Conservation (phyloP, 2,888 invertebrate genomes). For the Neoitamus cyanurus region DNA sequence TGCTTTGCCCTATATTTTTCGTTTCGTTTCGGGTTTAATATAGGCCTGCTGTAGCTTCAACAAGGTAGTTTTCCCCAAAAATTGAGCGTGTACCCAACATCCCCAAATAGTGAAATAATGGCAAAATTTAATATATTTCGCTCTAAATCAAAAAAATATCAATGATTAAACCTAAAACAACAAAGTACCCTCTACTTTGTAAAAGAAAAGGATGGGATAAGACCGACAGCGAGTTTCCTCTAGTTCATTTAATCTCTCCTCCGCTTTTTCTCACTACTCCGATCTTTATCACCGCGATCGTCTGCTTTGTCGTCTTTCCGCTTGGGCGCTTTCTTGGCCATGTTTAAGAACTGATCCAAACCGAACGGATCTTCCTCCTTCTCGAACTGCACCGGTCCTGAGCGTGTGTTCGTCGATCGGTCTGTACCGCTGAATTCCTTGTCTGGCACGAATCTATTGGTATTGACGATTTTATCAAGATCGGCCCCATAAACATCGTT, state of each 20-base stretch:
- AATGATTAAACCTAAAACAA: not conserved
- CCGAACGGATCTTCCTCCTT: constrained; percentile 93
- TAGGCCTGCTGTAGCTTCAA: too few species aligned
- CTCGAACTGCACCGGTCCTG: constrained; percentile 97
- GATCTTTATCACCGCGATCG: constrained; percentile 60
- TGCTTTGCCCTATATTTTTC: too few species aligned
- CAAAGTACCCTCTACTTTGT: not conserved
- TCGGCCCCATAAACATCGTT: constrained; percentile 93
- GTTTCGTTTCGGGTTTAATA: too few species aligned
- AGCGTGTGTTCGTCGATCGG: constrained; percentile 74
- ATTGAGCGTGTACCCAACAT: too few species aligned
- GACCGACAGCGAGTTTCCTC: not conserved
- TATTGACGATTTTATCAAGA: constrained; percentile 87
- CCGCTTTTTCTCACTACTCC: constrained; percentile 66
- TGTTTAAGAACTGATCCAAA: constrained; percentile 96
- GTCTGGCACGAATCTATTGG: constrained; percentile 96
- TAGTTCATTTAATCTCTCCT: constrained; percentile 62
- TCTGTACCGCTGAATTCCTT: constrained; percentile 96
- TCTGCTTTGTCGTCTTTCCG: constrained; percentile 69
- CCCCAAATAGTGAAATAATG: not conserved
- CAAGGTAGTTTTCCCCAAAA: too few species aligned
- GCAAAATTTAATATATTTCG: not conserved
- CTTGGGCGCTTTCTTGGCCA: constrained; percentile 87
- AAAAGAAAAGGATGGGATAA: not conserved
- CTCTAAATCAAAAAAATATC: not conserved